Conservation (phyloP, 2,888 invertebrate species). For the Oxytorus armatus region DNA sequence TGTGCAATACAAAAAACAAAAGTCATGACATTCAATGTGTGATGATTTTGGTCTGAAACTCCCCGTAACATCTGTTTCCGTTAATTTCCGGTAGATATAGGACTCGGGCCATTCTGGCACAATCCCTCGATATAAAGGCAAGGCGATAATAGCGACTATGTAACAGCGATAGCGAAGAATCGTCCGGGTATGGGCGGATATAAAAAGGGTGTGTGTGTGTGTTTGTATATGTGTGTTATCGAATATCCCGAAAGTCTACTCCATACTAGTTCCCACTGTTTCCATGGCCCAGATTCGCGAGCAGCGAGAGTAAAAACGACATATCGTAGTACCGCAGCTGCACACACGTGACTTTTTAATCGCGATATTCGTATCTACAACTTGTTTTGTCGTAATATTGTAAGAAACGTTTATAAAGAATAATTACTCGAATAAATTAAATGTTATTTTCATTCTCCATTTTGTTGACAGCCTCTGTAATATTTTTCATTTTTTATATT, state of each 20-base stretch:
- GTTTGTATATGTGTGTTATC: slow-evolving; percentile 50
- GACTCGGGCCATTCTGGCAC: neutral
- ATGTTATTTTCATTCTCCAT: too few species aligned
- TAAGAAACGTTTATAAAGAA: too few species aligned
- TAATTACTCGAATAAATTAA: too few species aligned
- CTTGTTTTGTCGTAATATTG: too few species aligned
- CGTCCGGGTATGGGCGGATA: slow-evolving; percentile 34
- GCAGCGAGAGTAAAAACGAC: slow-evolving; percentile 29
- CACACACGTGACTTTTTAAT: neutral
- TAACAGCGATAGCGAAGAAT: slow-evolving; percentile 42
- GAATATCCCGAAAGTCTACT: slow-evolving; percentile 62
- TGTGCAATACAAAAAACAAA: too few species aligned
- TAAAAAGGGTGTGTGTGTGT: neutral
- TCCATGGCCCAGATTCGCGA: slow-evolving; percentile 64
- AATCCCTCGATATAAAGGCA: slow-evolving; percentile 16
- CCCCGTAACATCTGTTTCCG: neutral
- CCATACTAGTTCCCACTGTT: slow-evolving; percentile 54
- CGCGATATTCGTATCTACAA: neutral
- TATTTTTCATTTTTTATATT: too few species aligned
- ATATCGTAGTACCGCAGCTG: slow-evolving; percentile 17
- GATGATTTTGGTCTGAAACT: neutral
- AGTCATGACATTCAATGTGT: too few species aligned
- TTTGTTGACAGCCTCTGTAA: too few species aligned
- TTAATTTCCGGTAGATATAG: neutral
- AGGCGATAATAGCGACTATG: slow-evolving; percentile 39